A percentile compares a stretch with the other conserved stretches of the same genome.
These are phyloP conservation scores for Anneissia japonica DNA, from an alignment of 35 echinoderm and acorn worm species.

Conservation along the genomic window DNA sequence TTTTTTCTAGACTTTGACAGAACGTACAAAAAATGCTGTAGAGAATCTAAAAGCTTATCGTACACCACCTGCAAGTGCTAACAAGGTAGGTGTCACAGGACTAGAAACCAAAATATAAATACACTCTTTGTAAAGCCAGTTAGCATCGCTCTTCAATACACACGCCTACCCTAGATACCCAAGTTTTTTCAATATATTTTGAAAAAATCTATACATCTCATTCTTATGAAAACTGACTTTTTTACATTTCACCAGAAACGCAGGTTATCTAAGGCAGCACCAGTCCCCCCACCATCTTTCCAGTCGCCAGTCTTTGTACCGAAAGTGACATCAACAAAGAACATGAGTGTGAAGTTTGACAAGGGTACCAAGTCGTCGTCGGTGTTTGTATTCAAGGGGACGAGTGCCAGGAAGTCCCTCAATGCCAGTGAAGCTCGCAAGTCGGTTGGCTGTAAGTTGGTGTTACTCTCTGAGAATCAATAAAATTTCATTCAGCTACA, in stretches of 20 bases:
- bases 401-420: slow-evolving; percentile 41
- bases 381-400: slow-evolving; percentile 5
- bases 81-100: slow-evolving; percentile 16
- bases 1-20: slow-evolving; percentile 28
- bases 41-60: slow-evolving; percentile 23
- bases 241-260: too few species aligned
- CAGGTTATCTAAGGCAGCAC: too few species aligned
- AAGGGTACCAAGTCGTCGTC: neutral
- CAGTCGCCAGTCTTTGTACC: neutral
- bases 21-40: slow-evolving; percentile 24
- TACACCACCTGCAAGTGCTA: slow-evolving; percentile 24
- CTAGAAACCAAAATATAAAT: too few species aligned
- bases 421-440: slow-evolving; percentile 5
- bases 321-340: slow-evolving; percentile 29
- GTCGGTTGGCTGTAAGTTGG: slow-evolving; percentile 26
- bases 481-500: neutral
- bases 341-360: slow-evolving; percentile 7
- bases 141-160: too few species aligned
- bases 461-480: neutral
- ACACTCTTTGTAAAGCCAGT: too few species aligned
- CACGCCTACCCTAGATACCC: too few species aligned
- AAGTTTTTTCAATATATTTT: too few species aligned
- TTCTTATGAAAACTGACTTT: too few species aligned
- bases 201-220: too few species aligned
- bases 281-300: neutral